Conservation (phyloP, 2,888 invertebrate genomes). For the Orthonevra nobilis region DNA sequence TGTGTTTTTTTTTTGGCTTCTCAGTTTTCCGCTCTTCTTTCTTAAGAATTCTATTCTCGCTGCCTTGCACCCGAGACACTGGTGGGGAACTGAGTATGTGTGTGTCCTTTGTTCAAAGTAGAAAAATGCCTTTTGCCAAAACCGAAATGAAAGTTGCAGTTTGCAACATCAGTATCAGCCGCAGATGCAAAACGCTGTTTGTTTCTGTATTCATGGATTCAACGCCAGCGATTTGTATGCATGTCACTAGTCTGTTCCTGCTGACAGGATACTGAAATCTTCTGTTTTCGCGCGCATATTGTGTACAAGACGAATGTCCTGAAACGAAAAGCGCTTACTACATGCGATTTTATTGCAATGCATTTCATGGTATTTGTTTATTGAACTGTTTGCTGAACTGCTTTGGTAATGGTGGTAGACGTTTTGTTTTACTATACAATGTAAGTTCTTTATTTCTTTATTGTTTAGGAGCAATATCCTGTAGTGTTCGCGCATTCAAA, state of each 20-base stretch:
- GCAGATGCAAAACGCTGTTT: conserved; percentile 42
- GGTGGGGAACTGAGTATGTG: too few relatives aligned
- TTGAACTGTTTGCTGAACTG: conserved; percentile 59
- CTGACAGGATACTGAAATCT: conserved; percentile 70
- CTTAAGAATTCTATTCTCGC: conserved; percentile 30
- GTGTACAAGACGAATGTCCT: not conserved
- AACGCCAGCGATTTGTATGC: conserved; percentile 54
- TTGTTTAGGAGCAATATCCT: conserved; percentile 48
- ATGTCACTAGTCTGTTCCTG: conserved; percentile 67
- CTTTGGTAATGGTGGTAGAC: conserved; percentile 21
- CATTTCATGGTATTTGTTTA: conserved; percentile 61
- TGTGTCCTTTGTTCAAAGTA: conserved; percentile 41
- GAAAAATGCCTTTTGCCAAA: conserved; percentile 59
- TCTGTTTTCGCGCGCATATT: conserved; percentile 59
- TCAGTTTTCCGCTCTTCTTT: conserved; percentile 10
- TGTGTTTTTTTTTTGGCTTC: not conserved
- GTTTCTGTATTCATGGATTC: conserved; percentile 17
- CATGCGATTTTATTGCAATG: conserved; percentile 68
- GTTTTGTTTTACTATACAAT: conserved; percentile 6
- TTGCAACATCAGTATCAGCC: conserved; percentile 60
- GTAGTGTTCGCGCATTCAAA: conserved; percentile 47
- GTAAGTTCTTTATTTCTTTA: conserved; percentile 34
- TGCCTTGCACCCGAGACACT: too few relatives aligned
- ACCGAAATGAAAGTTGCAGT: conserved; percentile 45
- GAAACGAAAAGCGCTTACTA: conserved; percentile 52